phyloP scores from a whole-genome alignment of 2,797 vertebrate genomes.

The Alosa sapidissima region DNA sequence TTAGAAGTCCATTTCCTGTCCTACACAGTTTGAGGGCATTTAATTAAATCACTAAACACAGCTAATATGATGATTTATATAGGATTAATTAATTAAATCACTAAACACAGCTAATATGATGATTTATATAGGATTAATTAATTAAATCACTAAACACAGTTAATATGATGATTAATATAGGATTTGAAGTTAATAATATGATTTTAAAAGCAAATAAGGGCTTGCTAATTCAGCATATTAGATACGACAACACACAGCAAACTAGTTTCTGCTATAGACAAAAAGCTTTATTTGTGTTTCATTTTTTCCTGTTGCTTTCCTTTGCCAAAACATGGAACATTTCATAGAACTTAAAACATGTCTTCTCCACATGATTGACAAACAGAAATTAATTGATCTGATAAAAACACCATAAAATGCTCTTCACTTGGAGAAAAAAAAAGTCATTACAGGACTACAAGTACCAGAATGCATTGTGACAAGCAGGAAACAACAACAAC shows the following conservation, averaged over 20 bases:
- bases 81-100: no score
- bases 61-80: neutral
- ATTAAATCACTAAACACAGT: neutral
- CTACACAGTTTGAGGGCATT: neutral
- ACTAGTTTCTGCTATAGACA: conserved; percentile 53
- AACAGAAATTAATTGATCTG: conserved; percentile 55
- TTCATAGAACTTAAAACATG: conserved; percentile 62
- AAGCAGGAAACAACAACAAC: conserved; percentile 66
- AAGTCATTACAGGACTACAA: conserved; percentile 68
- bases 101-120: neutral
- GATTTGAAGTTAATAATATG: neutral
- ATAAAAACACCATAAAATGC: conserved; percentile 54
- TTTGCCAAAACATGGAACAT: conserved; percentile 60
- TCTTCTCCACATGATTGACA: conserved; percentile 59
- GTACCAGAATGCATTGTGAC: conserved; percentile 74
- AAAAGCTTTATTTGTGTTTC: conserved; percentile 59
- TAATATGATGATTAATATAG: neutral
- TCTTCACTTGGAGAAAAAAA: conserved; percentile 45
- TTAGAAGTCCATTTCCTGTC: neutral
- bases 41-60: neutral
- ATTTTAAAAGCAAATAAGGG: neutral
- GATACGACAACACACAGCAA: conserved; percentile 36
- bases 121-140: neutral
- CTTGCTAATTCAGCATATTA: conserved; percentile 1
- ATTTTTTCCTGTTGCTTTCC: conserved; percentile 55